Base-by-base conservation (phyloP, 2,113 vertebrate genomes). In the Dendropsophus ebraccatus region DNA sequence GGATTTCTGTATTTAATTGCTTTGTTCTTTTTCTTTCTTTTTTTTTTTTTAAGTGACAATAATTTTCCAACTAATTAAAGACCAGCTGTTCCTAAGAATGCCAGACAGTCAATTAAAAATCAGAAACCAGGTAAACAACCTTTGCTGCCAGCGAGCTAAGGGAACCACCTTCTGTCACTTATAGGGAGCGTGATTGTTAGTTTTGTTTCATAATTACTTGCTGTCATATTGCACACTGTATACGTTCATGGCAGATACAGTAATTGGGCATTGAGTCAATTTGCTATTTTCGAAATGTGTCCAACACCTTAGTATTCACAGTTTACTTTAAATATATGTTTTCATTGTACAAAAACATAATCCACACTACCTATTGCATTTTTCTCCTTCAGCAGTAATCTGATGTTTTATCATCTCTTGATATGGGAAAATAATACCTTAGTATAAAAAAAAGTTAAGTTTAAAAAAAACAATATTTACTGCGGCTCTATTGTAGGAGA, bases 31-130 rank as follows among this genome's bases (percentile, higher is more conserved):
- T 93, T 90, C 90, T 90, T 88, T 91, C 92, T 89, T 90, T 91
- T 91, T 41, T 41, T n/a, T 41, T 41, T 41, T 89, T 90, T 88
- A 92, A 93, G 92, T 90, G 91, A 89, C 93, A 94, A 93, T 94
- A 94, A 95, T 94, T 94, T 94, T 94, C 93, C 93, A 92, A 92
- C 92, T 95, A 95, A 95, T 95, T 94, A 95, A 95, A 94, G 93
- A 94, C 90, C 95, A 95, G 93, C 91, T 95, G 94, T 92, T 95
- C 88, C 92, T 93, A 92, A 91, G 92, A 88, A 90, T 91, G 90
- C 90, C 90, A 91, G 92, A 91, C 87, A 91, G 82, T 91, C 92
- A 95, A 92, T 95, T 94, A 94, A 90, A 91, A 92, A 91, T 90
- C 87, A 82, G 88, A 88, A 95, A 93, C 92, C 91, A 92, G 91